Percentiles rank a stretch among this genome's conserved stretches.
Evolutionary conservation across 2,113 vertebrate genomes (phyloP).

Genomic region (Strigops habroptila): DNA sequence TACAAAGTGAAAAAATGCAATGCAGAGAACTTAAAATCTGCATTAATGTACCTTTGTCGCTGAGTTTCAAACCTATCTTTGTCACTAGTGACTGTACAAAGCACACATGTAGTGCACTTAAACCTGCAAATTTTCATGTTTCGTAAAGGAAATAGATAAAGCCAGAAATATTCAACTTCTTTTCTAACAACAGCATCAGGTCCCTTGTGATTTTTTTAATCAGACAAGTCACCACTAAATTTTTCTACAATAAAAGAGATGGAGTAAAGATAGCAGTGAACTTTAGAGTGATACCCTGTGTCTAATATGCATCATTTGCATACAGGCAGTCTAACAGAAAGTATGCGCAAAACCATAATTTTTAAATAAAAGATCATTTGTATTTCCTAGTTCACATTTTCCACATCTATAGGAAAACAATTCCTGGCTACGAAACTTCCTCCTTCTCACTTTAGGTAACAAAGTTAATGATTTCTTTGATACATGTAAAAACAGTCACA

Average conservation of each 20-base stretch:
- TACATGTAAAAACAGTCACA: not conserved
- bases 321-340: not conserved
- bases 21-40: not conserved
- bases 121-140: not conserved
- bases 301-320: not conserved
- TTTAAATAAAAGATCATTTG: not conserved
- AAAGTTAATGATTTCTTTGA: not conserved
- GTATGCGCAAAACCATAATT: not conserved
- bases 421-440: not conserved
- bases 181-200: not conserved
- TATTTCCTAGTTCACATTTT: not conserved
- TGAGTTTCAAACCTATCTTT: not conserved
- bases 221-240: not conserved
- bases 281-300: not conserved
- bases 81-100: not conserved
- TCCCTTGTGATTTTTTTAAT: not conserved
- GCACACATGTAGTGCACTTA: not conserved
- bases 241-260: not conserved
- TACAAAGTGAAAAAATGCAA: not conserved
- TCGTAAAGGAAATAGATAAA: not conserved
- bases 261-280: not conserved
- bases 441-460: not conserved
- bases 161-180: not conserved
- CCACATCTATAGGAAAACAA: not conserved
- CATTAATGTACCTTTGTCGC: not conserved